These are phyloP conservation scores for Eurypyga helias DNA, from an alignment of 2,113 vertebrate genomes.

Conservation along the genomic window DNA sequence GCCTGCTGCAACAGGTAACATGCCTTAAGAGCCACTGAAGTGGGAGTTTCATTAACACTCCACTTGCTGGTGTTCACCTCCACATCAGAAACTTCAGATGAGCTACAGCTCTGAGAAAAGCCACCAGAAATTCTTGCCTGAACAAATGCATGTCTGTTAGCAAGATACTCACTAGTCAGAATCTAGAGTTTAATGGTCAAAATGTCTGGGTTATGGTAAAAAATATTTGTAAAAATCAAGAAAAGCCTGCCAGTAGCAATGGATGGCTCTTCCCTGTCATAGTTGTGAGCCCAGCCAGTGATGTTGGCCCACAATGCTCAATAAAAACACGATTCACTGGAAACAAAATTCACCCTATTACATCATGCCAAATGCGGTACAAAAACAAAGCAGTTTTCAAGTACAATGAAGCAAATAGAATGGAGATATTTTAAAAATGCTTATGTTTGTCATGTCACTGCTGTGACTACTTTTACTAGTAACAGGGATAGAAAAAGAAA, in stretches of 20 bases:
- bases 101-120: background rate
- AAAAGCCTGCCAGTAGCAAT: background rate
- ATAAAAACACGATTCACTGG: background rate
- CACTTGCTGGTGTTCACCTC: background rate
- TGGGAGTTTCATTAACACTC: background rate
- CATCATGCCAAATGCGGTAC: background rate
- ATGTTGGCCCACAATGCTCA: background rate
- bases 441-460: background rate
- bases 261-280: background rate
- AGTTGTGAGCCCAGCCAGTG: background rate
- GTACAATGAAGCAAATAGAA: background rate
- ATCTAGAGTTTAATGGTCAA: background rate
- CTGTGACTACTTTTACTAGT: background rate
- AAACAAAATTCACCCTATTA: background rate
- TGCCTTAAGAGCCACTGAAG: background rate
- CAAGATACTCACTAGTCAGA: background rate
- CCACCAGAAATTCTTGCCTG: background rate
- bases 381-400: background rate
- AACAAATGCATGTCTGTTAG: background rate
- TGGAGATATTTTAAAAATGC: background rate
- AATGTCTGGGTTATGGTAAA: background rate
- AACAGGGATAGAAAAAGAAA: background rate
- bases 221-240: background rate
- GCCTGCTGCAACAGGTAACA: background rate
- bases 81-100: background rate